phyloP scores from a whole-genome alignment of 2,113 vertebrate species.

The Patagioenas fasciata region DNA sequence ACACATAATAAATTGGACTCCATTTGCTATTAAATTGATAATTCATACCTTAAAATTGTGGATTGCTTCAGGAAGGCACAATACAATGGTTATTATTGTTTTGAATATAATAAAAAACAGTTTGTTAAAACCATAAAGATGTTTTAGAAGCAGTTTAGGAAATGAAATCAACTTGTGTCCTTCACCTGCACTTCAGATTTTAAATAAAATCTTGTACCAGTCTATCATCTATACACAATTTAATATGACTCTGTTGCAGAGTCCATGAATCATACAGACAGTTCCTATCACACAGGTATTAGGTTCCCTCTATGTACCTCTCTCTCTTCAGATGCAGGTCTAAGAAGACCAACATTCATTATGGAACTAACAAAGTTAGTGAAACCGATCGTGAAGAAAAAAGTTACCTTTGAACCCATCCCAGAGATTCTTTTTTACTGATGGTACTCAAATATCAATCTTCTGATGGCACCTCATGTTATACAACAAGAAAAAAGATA shows the following conservation, averaged over 20 bases:
- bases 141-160: neutral
- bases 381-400: neutral
- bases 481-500: neutral
- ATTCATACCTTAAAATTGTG: neutral
- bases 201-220: neutral
- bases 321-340: neutral
- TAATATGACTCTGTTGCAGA: neutral
- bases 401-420: neutral
- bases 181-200: neutral
- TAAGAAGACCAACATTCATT: neutral
- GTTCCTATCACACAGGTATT: neutral
- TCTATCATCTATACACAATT: neutral
- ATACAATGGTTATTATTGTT: neutral
- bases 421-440: neutral
- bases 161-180: neutral
- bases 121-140: neutral
- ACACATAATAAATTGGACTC: neutral
- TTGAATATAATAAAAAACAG: neutral
- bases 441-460: neutral
- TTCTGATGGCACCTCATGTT: neutral
- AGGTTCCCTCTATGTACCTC: neutral
- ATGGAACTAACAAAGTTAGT: neutral
- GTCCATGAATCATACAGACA: neutral
- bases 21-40: neutral
- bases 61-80: neutral